Evolutionary conservation across 2,797 vertebrate genomes (phyloP), one percentile per base, ranked within the genome.

Genomic region (Lacerta bilineata): DNA sequence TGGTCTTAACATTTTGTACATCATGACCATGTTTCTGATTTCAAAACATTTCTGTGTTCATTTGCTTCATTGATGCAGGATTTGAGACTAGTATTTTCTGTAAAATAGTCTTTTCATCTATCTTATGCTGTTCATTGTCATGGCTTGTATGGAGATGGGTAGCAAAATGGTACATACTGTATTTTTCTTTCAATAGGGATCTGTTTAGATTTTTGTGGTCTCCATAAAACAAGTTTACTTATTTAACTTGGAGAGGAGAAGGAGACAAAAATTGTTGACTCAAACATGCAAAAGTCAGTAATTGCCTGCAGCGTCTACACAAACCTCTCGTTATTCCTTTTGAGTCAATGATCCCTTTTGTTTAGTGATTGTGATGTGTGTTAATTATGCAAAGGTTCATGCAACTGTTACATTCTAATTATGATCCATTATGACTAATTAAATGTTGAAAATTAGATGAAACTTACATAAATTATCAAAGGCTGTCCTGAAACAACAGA

Each of bases 121-220:
- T 55, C 74, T 83, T 36, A 91, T 71, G 46, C 61, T 1, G 46
- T 77, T 91, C 88, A 41, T 91, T 66, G 8, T 27, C 87, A 76
- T 43, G 88, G 46, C 50, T 92, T 9, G 0, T 69, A 2, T 41
- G 77, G 80, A 74, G 27, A 82, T 84, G 72, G 92, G 82, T 29
- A 83, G 74, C 43, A 89, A 88, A 92, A 91, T 83, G 25, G 86
- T 74, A 68, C 86, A 89, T 83, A 29, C 39, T 85, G 41, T 90
- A 33, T 68, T 80, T 84, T 84, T 84, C 33, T 3, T 75, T 87
- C 55, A 90, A 91, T 91, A 95, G 82, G 74, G 85, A 59, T 88
- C 72, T 91, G 36, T 88, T 76, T 76, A 74, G 68, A 84, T 59
- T 82, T 89, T 55, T 90, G 89, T 87, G 86, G 33, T 25, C 46